Evolutionary conservation across 1,140 invertebrate species (phyloP).

Genomic region (Dolichoris vasculosae): DNA sequence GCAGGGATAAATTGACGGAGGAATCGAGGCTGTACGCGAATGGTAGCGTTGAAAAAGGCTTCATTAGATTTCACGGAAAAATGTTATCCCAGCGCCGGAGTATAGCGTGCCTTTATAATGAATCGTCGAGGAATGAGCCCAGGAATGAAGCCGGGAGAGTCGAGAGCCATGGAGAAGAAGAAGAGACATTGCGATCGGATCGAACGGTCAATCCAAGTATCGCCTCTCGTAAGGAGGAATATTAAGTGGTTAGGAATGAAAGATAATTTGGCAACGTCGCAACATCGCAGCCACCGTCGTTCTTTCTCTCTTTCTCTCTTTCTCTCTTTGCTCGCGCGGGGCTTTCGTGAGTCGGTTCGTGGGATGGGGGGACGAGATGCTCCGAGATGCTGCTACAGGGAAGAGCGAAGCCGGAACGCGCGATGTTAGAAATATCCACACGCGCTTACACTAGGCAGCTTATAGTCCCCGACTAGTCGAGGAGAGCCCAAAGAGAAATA

Average conservation of each 20-base stretch:
- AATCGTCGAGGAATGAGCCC: conserved; percentile 24
- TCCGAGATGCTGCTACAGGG: conserved; percentile 48
- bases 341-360: background rate
- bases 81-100: background rate
- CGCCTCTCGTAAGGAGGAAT: conserved; percentile 38
- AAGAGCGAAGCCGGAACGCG: conserved; percentile 43
- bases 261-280: conserved; percentile 73
- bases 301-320: conserved; percentile 43
- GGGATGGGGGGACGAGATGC: conserved; percentile 25
- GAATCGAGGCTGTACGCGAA: background rate
- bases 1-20: background rate
- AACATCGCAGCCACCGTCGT: conserved; percentile 66
- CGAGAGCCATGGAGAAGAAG: background rate
- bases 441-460: conserved; percentile 62
- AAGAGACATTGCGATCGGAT: conserved; percentile 38
- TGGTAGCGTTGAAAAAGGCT: background rate
- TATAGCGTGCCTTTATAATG: conserved; percentile 28
- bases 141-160: background rate
- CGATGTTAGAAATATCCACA: conserved; percentile 66
- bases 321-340: conserved; percentile 21
- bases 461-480: conserved; percentile 50
- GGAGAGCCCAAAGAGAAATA: conserved; percentile 55
- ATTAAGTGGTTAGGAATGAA: conserved; percentile 47
- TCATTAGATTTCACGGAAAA: conserved; percentile 24
- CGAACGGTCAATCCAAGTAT: conserved; percentile 39